These are phyloP conservation scores for Athrips mouffetella DNA, from an alignment of 2,888 invertebrate genomes.

Conservation along the genomic window DNA sequence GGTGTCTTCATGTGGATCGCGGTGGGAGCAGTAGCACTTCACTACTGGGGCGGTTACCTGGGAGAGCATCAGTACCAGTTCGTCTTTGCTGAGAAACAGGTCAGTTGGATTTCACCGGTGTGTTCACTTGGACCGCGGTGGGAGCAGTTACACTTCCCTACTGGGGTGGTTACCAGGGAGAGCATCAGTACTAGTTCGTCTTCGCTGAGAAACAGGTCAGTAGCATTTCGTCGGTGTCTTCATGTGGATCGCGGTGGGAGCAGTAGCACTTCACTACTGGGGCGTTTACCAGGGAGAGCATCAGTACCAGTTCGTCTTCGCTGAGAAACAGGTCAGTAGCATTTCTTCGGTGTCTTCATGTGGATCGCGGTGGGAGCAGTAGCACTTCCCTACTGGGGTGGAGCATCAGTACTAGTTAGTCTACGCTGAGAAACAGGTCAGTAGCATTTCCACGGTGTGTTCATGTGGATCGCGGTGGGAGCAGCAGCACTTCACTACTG, in stretches of 20 bases:
- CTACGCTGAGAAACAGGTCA: slow-evolving; percentile 84
- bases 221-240: too few relatives aligned
- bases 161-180: too few relatives aligned
- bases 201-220: too few relatives aligned
- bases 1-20: slow-evolving; percentile 91
- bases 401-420: slow-evolving; percentile 87
- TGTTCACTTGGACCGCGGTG: too few relatives aligned
- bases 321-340: too few relatives aligned
- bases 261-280: too few relatives aligned
- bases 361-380: slow-evolving; percentile 92
- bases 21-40: slow-evolving; percentile 90
- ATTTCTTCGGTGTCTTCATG: slow-evolving; percentile 89
- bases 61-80: slow-evolving; percentile 86
- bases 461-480: slow-evolving; percentile 91
- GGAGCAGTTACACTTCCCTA: too few relatives aligned
- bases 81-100: slow-evolving; percentile 86
- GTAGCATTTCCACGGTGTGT: slow-evolving; percentile 89
- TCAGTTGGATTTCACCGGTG: slow-evolving; percentile 34
- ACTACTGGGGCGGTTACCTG: slow-evolving; percentile 93
- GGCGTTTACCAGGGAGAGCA: too few relatives aligned
- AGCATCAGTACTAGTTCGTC: too few relatives aligned
- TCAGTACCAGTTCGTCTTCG: too few relatives aligned
- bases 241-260: too few relatives aligned
- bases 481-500: slow-evolving; percentile 93
- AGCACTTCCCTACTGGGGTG: slow-evolving; percentile 93